Evolutionary conservation across 2,888 invertebrate species (phyloP), one percentile per base, ranked within the genome.

Genomic region (Tenthredo amoena): DNA sequence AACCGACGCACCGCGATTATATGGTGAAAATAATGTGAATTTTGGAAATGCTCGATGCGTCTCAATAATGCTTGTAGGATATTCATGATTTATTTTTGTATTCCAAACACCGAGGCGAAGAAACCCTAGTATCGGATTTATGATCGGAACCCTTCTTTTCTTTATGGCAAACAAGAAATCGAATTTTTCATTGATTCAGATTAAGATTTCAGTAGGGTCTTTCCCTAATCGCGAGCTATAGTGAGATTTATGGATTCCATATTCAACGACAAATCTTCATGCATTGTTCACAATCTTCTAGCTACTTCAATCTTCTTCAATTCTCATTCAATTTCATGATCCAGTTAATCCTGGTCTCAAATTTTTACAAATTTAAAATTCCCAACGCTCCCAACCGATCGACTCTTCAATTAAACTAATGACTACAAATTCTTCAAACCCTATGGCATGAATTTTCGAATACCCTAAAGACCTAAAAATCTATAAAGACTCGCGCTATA

Each of bases 81-180:
- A 26, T 62, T 62, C 26, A 26, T 26, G 26, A 21, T 62, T 62
- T 26, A 62, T 62, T 26, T 62, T 62, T 21, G 62, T 62, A 62
- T 62, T 62, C 62, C 21, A 26, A 26, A 62, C 26, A 12, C 62
- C 21, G 9, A 62, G 26, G 12, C 62, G 26, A 26, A 21, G 26
- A 62, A 26, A 9, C 62, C 26, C 26, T 62, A 62, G 26, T 26
- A 62, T 62, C 26, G 62, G 55, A 55, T 55, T 55, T 55, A 55
- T 55, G 55, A 55, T n/a, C 55, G 55, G n/a, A 55, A n/a, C 55
- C 55, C n/a, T 55, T 55, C 55, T 55, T 55, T 55, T 55, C 55
- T 55, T 55, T 55, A 55, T n/a, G 55, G 55, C 55, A 55, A 55
- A 55, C 55, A n/a, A 55, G n/a, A 55, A 55, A 55, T 55, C 55